Evolutionary conservation across 2,797 vertebrate genomes (phyloP).

Genomic region (Pseudochaenichthys georgianus): DNA sequence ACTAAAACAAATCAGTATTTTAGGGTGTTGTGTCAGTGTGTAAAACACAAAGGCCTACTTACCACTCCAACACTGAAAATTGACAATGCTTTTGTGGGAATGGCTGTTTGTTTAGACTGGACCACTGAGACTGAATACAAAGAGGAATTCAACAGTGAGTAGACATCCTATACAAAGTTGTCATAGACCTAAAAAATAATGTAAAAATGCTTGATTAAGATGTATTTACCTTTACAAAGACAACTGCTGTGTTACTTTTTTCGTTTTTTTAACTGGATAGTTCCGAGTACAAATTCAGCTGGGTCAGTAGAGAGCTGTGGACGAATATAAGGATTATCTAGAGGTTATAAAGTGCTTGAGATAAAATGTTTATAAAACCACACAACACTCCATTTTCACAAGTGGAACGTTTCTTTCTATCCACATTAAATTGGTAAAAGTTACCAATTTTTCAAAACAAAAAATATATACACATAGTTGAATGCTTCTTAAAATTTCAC

Average conservation of each 20-base stretch:
- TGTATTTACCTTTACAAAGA: constrained; percentile 78
- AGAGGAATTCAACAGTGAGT: constrained; percentile 70
- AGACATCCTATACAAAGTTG: constrained; percentile 75
- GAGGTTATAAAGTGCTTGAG: constrained; percentile 90
- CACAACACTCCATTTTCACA: constrained; percentile 78
- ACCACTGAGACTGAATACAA: constrained; percentile 74
- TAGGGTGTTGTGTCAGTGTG: constrained; percentile 57
- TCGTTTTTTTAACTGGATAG: constrained; percentile 43
- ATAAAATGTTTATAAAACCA: constrained; percentile 86
- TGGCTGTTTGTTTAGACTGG: constrained; percentile 66
- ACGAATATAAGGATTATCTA: constrained; percentile 83
- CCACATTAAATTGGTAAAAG: constrained; percentile 67
- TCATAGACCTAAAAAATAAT: constrained; percentile 74
- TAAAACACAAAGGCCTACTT: constrained; percentile 63
- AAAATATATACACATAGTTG: constrained; percentile 41
- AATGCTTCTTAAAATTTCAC: constrained; percentile 57
- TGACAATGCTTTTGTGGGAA: constrained; percentile 72
- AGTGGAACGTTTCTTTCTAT: constrained; percentile 70
- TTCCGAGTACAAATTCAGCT: constrained; percentile 73
- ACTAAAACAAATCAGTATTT: constrained; percentile 47
- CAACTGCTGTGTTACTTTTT: constrained; percentile 43
- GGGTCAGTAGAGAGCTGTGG: constrained; percentile 76
- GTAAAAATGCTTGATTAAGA: constrained; percentile 70
- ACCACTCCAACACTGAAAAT: constrained; percentile 62
- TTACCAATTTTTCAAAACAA: constrained; percentile 65